phyloP scores from a whole-genome alignment of 1,140 invertebrate genomes.

The Helicorthomorpha holstii region DNA sequence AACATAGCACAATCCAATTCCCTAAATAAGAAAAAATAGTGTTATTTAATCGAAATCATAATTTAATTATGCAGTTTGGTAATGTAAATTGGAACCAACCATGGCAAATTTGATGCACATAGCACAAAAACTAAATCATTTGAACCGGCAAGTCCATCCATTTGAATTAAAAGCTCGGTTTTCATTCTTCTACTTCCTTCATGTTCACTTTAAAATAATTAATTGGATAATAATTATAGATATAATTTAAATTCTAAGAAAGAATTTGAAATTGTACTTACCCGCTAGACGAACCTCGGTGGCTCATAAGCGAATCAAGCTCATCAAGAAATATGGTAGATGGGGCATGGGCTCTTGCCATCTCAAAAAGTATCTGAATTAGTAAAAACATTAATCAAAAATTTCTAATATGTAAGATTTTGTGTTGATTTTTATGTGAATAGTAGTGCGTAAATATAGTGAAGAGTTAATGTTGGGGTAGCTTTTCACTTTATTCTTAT shows the following conservation, averaged over 20 bases:
- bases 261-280: too few species aligned
- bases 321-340: slow-evolving; percentile 37
- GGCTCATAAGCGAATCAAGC: slow-evolving; percentile 33
- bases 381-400: too few species aligned
- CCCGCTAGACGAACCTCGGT: slow-evolving; percentile 20
- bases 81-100: slow-evolving; percentile 32
- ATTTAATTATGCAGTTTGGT: neutral
- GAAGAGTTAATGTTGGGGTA: neutral
- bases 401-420: too few species aligned
- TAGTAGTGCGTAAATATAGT: neutral
- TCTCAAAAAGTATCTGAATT: slow-evolving; percentile 31
- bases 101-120: slow-evolving; percentile 79
- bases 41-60: neutral
- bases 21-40: slow-evolving; percentile 30
- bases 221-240: neutral
- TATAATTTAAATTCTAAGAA: too few species aligned
- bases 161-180: slow-evolving; percentile 60
- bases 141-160: slow-evolving; percentile 40
- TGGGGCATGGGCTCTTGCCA: slow-evolving; percentile 33
- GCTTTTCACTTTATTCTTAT: slow-evolving; percentile 10
- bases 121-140: slow-evolving; percentile 57
- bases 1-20: slow-evolving; percentile 75
- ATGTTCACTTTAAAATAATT: slow-evolving; percentile 26
- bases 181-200: slow-evolving; percentile 37
- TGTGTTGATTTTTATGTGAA: neutral